Base-by-base conservation (phyloP, 1,140 invertebrate species). In the Globodera ellingtonae region DNA sequence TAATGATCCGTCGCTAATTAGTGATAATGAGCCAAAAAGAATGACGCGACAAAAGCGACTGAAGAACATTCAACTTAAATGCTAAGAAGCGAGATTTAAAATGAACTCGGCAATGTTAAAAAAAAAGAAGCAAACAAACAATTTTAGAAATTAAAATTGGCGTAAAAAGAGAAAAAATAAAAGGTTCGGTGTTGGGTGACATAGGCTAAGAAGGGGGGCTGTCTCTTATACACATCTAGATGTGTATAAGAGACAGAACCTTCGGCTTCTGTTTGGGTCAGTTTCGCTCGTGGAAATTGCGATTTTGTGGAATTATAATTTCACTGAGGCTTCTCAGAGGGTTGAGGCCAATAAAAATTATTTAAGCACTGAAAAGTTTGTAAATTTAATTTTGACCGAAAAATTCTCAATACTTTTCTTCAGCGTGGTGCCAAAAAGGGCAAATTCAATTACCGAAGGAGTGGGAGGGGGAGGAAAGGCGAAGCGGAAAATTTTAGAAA, bases 321-420 rank as follows among this genome's bases (percentile, higher is more conserved):
- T 52, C 9, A 9, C 52, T 52, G 52, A 52, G 52, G 52, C 15
- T 15, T 10, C 52, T 52, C 7, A 52, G 2, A 10, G 8, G 8
- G 8, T 52, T 52, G 52, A 15, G 52, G 52, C 8, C 8, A 52
- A 52, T 8, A 4, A 18, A 62, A 62, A 62, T 18, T 62, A 62
- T 62, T 62, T 6, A 62, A 15, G 18, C 18, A 10, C 13, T 18
- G 5, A 62, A 62, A 62, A 52, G 6, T 52, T 52, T 9, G 1
- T 52, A 9, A 9, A 52, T 52, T 52, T 52, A 70, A 8, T 47
- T 72, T 72, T 72, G 10, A 44, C 46, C 10, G 67, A 13, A 7
- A 70, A 70, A 18, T 13, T 72, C 13, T n/a, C 70, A 72, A 48
- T 72, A 18, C 70, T n/a, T 72, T 72, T n/a, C 70, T 52, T 72